phyloP scores from a whole-genome alignment of 1,140 invertebrate genomes.

The Heterodera schachtii region DNA sequence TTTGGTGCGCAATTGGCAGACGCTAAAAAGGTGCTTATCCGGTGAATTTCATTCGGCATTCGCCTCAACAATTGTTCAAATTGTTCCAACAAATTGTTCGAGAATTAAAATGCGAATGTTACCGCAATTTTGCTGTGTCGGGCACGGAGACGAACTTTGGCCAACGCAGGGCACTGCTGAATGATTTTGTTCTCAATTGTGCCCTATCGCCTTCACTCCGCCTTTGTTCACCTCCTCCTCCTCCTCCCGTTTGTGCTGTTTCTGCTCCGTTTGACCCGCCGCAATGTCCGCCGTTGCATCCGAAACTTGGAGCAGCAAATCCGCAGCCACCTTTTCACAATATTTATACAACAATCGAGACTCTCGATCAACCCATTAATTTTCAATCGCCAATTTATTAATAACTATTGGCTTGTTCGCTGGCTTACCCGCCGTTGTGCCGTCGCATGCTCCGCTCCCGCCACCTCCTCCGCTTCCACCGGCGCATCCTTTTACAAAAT shows the following conservation, averaged over 20 bases:
- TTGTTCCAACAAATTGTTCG: not conserved
- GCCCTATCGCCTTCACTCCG: not conserved
- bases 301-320: not conserved
- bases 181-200: not conserved
- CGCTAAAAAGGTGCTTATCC: not conserved
- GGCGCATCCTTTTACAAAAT: not conserved
- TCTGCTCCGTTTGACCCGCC: slow-evolving; percentile 8
- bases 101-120: not conserved
- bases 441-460: not conserved
- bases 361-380: too few relatives aligned
- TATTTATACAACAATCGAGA: too few relatives aligned
- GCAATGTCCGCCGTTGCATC: too few relatives aligned
- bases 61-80: too few relatives aligned
- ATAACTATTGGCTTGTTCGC: too few relatives aligned
- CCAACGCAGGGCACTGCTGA: not conserved
- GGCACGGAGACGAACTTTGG: not conserved
- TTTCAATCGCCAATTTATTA: too few relatives aligned
- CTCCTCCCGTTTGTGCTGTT: not conserved
- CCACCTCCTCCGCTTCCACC: slow-evolving; percentile 12
- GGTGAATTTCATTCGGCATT: too few relatives aligned
- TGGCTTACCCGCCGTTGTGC: not conserved
- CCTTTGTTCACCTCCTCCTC: not conserved
- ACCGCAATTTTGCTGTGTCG: not conserved
- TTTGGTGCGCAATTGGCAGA: not conserved
- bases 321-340: not conserved